Conservation (phyloP, 2,888 invertebrate species). For the Amphipyra tragopoginis region DNA sequence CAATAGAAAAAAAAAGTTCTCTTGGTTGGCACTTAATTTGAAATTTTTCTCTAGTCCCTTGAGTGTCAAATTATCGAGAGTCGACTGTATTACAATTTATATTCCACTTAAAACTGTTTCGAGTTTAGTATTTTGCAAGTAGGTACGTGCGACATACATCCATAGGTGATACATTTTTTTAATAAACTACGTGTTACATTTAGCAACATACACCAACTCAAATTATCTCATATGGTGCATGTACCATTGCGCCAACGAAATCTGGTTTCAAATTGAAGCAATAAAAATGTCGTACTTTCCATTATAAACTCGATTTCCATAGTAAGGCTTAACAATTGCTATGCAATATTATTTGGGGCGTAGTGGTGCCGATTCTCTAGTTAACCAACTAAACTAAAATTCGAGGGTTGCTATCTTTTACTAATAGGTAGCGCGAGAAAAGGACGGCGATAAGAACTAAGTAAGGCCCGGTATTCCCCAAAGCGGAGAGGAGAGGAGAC, state of each 20-base stretch:
- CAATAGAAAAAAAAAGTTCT: too few species aligned
- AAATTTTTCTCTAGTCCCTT: too few species aligned
- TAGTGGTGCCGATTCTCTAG: too few species aligned
- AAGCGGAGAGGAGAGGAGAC: too few species aligned
- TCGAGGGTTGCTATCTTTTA: too few species aligned
- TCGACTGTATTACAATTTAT: slow-evolving; percentile 10
- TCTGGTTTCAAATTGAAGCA: slow-evolving; percentile 48
- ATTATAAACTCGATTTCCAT: slow-evolving; percentile 62
- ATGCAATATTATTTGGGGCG: slow-evolving; percentile 56
- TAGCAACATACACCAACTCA: slow-evolving; percentile 37
- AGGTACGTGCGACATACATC: slow-evolving; percentile 23
- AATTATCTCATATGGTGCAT: slow-evolving; percentile 39
- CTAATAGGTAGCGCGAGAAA: too few species aligned
- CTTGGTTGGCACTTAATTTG: too few species aligned
- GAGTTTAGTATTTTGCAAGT: slow-evolving; percentile 28
- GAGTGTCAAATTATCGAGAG: too few species aligned
- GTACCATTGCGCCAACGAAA: slow-evolving; percentile 50
- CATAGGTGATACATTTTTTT: slow-evolving; percentile 53
- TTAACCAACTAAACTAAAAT: too few species aligned
- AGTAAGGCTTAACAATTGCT: slow-evolving; percentile 59
- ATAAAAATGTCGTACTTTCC: slow-evolving; percentile 57
- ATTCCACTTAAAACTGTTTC: slow-evolving; percentile 26
- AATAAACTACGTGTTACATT: slow-evolving; percentile 33
- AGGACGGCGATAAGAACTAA: too few species aligned
- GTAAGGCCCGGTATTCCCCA: too few species aligned